These are phyloP conservation scores for Falco berigora DNA, from an alignment of 2,797 vertebrate species.

Conservation along the genomic window DNA sequence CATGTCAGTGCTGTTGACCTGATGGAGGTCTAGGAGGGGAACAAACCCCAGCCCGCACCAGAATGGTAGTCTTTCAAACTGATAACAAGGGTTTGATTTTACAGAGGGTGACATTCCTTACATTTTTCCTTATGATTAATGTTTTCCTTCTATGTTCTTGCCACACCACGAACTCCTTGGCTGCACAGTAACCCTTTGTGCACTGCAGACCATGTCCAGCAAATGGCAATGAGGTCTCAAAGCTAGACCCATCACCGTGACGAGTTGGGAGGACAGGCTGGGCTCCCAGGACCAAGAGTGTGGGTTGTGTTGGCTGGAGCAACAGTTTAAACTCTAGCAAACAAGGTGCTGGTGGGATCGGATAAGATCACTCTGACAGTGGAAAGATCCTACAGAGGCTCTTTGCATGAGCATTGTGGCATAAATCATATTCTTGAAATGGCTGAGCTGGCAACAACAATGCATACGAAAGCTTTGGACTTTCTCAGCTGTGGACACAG, in stretches of 20 bases:
- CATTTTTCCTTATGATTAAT: constrained; percentile 15
- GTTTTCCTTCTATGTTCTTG: not conserved
- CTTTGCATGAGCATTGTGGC: fast-evolving
- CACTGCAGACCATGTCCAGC: not conserved
- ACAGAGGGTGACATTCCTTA: constrained; percentile 22
- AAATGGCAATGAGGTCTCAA: not conserved
- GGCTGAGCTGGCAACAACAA: not conserved
- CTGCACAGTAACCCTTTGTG: not conserved
- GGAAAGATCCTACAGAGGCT: not conserved
- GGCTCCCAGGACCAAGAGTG: too few species aligned
- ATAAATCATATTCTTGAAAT: not conserved
- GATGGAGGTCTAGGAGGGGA: not conserved
- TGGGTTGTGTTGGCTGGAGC: not conserved
- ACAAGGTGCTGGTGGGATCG: not conserved
- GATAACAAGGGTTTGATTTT: constrained; percentile 23
- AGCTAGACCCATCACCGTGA: fast-evolving
- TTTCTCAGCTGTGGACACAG: not conserved
- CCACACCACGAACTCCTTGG: not conserved
- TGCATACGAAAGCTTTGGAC: not conserved
- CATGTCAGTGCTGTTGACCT: not conserved
- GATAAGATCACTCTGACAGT: not conserved
- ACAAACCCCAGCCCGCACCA: not conserved
- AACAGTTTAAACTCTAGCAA: not conserved
- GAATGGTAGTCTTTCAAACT: not conserved
- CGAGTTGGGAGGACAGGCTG: too few species aligned